These are phyloP conservation scores for Drosophila maculinotata DNA, from an alignment of 2,888 invertebrate species.

Conservation along the genomic window DNA sequence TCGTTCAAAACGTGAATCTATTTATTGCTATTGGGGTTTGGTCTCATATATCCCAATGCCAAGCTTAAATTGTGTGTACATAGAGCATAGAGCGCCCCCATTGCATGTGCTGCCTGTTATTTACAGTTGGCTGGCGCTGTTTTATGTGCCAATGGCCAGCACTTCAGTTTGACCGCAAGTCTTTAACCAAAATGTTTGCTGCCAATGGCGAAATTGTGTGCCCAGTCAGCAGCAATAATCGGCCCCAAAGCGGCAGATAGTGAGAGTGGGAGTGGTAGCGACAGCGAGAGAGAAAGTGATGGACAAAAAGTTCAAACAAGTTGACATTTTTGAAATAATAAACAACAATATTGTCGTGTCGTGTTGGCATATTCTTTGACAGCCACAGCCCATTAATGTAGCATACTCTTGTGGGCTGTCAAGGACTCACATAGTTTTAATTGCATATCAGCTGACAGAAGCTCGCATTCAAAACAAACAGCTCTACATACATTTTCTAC, in stretches of 20 bases:
- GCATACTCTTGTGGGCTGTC: constrained; percentile 24
- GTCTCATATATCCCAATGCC: constrained; percentile 4
- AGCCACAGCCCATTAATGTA: constrained; percentile 2
- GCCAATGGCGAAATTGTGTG: constrained; percentile 31
- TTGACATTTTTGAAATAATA: constrained; percentile 45
- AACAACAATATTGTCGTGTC: constrained; percentile 23
- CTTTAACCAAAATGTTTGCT: constrained; percentile 55
- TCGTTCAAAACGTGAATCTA: constrained; percentile 4
- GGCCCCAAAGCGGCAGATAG: neutral
- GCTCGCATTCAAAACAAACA: constrained; percentile 5
- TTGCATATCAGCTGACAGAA: constrained; percentile 40
- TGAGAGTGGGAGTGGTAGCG: neutral
- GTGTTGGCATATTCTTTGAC: constrained; percentile 17
- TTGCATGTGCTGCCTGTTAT: constrained; percentile 44
- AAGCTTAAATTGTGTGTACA: constrained; percentile 11
- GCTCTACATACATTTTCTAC: constrained; percentile 11
- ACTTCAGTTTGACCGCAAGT: constrained; percentile 60
- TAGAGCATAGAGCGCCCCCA: neutral
- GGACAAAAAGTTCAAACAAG: constrained; percentile 31
- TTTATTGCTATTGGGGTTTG: constrained; percentile 1
- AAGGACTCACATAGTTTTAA: constrained; percentile 30
- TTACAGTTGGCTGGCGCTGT: constrained; percentile 61
- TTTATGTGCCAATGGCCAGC: constrained; percentile 56
- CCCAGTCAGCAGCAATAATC: constrained; percentile 60
- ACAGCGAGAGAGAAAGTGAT: neutral